Evolutionary conservation across 1,140 invertebrate species (phyloP), one percentile per base, ranked within the genome.

Genomic region (Diplogasteroides magnus): DNA sequence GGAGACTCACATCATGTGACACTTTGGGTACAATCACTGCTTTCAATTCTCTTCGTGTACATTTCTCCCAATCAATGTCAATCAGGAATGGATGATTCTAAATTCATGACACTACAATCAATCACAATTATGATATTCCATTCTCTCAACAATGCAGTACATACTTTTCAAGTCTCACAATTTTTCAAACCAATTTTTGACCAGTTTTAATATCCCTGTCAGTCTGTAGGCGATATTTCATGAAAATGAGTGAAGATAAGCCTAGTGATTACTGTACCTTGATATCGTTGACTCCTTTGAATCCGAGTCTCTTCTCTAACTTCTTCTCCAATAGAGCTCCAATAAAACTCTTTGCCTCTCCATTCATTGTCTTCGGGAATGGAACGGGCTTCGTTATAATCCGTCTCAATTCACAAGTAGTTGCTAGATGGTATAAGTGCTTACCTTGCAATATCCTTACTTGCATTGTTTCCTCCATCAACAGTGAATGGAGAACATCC

Each of bases 401-500:
- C 60, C 94, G 87, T 78, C 87, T 88, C 14, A 84, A 82, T 19
- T 61, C 31, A 23, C 0, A 28, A 62, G 2, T 14, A 62, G 2
- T 28, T 37, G n/a, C 29, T 6, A 15, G 26, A 1, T 73, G n/a
- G 55, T 1, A 2, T 61, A 29, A 61, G 31, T 1, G n/a, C 81
- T 80, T 79, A 88, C 88, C 89, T 89, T 19, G 92, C 94, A 75
- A 97, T 96, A 83, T 97, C 93, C 75, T 90, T 89, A 82, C 96
- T 93, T 3, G 90, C 90, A 83, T 95, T 96, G 78, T 88, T 89
- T 80, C 93, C 91, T 29, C 92, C 92, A 74, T 95, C 92, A 0
- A 94, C 90, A 3, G 93, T 95, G 83, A 97, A 98, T n/a, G 94
- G 94, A 0, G 93, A 96, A 1, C 92, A 92, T 27, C 94, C 94